These are phyloP conservation scores for Spizaetus ornatus DNA, from an alignment of 2,113 vertebrate species.

Conservation along the genomic window DNA sequence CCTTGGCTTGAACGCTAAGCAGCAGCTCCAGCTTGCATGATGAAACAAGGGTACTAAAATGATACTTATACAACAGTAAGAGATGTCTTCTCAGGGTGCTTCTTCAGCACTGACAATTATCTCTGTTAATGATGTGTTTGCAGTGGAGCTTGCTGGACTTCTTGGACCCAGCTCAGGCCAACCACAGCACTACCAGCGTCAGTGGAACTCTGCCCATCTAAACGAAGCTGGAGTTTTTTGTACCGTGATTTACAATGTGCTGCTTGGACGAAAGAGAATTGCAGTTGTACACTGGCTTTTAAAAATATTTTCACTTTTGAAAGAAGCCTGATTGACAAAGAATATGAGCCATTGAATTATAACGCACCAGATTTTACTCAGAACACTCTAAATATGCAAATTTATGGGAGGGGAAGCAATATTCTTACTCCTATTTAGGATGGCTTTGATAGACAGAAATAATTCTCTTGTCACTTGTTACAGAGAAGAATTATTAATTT, in stretches of 20 bases:
- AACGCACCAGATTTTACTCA: neutral
- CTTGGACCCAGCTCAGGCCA: neutral
- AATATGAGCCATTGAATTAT: neutral
- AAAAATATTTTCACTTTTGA: constrained; percentile 30
- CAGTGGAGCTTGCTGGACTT: neutral
- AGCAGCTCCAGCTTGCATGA: neutral
- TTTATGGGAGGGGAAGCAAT: constrained; percentile 3
- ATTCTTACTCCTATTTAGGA: constrained; percentile 10
- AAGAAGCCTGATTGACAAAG: constrained; percentile 24
- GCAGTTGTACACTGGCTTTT: neutral
- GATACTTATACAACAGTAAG: neutral
- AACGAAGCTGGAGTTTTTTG: neutral
- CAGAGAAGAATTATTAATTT: constrained; percentile 27
- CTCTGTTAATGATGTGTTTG: neutral
- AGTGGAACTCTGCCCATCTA: neutral
- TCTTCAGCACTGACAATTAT: neutral
- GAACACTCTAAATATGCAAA: constrained; percentile 28
- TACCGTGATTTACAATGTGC: neutral
- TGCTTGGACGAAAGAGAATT: neutral
- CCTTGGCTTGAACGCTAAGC: neutral
- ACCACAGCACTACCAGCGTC: neutral
- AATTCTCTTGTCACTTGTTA: constrained; percentile 32
- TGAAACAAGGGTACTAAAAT: neutral
- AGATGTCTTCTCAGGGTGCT: neutral
- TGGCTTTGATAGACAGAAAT: constrained; percentile 22